Percentiles rank a stretch among this genome's conserved stretches.
These are phyloP conservation scores for Dromas ardeola DNA, from an alignment of 2,113 vertebrate genomes.

Conservation along the genomic window DNA sequence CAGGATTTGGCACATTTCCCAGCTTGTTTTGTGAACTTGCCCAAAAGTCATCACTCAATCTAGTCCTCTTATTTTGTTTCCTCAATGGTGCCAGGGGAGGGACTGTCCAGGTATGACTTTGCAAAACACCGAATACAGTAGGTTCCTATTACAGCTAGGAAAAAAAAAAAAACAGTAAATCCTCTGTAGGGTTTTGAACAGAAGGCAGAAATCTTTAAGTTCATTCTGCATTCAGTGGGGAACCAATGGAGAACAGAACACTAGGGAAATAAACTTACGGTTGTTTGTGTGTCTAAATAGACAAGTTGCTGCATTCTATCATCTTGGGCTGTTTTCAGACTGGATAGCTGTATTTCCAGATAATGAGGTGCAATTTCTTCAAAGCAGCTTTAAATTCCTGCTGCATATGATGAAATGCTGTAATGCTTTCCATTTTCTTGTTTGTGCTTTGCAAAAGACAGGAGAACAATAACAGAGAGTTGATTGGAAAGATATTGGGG, in stretches of 20 bases:
- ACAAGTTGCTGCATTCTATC: constrained; percentile 15
- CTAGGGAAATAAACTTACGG: neutral
- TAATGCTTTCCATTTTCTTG: constrained; percentile 42
- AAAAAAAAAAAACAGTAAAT: neutral
- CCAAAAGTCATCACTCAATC: constrained; percentile 22
- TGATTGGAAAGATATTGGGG: constrained; percentile 14
- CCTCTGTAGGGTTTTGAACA: neutral
- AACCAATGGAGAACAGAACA: neutral
- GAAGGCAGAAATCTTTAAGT: constrained; percentile 11
- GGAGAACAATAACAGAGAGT: neutral
- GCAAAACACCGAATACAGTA: neutral
- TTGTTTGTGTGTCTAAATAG: constrained; percentile 16
- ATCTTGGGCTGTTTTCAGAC: constrained; percentile 3
- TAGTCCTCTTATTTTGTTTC: neutral
- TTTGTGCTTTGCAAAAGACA: neutral
- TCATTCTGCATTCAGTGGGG: constrained; percentile 20
- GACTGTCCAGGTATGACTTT: neutral
- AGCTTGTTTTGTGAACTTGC: constrained; percentile 19
- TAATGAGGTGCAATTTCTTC: constrained; percentile 55
- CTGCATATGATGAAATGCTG: constrained; percentile 6
- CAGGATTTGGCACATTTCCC: constrained; percentile 19
- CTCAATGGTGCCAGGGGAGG: neutral
- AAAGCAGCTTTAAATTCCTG: constrained; percentile 31
- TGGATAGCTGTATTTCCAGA: constrained; percentile 28
- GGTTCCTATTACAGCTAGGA: neutral